Conservation (phyloP, 2,113 vertebrate species). For the Hypocryptadius cinnamomeus region DNA sequence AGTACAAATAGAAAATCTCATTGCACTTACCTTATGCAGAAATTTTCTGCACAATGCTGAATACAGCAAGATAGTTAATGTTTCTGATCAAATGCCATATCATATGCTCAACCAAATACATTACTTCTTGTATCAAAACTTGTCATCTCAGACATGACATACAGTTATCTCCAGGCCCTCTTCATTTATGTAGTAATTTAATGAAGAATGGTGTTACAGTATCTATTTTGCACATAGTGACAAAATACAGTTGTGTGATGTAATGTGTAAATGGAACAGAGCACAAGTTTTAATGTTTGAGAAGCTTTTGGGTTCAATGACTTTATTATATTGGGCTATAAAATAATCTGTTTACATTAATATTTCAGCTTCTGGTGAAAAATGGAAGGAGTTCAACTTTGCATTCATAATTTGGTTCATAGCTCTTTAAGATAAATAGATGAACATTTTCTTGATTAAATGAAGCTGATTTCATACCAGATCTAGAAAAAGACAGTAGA, state of each 20-base stretch:
- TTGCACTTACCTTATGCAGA: neutral
- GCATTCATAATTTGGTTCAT: neutral
- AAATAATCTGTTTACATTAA: neutral
- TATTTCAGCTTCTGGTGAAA: neutral
- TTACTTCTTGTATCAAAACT: neutral
- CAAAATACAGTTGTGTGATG: neutral
- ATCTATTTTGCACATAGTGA: neutral
- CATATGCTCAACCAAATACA: constrained; percentile 18
- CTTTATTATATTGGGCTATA: neutral
- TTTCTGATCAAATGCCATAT: constrained; percentile 26
- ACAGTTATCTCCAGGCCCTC: neutral
- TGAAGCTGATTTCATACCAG: neutral
- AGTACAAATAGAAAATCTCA: constrained; percentile 34
- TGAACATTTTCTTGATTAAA: neutral
- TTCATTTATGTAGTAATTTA: neutral
- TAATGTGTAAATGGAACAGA: neutral
- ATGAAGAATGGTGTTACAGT: neutral
- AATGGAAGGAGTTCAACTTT: neutral
- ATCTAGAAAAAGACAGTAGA: neutral
- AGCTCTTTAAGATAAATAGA: neutral
- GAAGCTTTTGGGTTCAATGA: neutral
- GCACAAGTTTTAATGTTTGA: neutral
- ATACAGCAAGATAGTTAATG: constrained; percentile 2
- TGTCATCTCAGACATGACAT: neutral
- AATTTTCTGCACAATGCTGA: neutral